Conservation (phyloP, 2,888 invertebrate species). For the Dasysyrphus tricinctus region DNA sequence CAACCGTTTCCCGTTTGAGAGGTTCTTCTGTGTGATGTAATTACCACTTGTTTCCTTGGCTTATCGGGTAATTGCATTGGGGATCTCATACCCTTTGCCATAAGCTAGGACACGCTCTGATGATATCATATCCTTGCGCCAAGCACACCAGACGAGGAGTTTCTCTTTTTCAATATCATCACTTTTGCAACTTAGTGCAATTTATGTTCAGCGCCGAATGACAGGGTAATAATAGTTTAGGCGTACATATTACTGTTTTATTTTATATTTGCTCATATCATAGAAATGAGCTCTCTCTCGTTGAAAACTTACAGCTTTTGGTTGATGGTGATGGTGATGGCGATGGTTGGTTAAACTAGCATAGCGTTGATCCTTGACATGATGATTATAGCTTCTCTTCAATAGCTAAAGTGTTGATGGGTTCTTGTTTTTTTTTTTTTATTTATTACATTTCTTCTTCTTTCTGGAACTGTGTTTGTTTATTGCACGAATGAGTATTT, state of each 20-base stretch:
- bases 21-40: constrained; percentile 71
- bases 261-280: constrained; percentile 50
- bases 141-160: neutral
- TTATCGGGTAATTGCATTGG: constrained; percentile 74
- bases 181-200: constrained; percentile 57
- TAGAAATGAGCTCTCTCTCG: neutral
- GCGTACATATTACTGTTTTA: constrained; percentile 42
- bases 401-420: constrained; percentile 63
- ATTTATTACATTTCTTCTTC: constrained; percentile 1
- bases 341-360: constrained; percentile 20
- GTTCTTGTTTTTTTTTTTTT: neutral
- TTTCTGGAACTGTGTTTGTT: constrained; percentile 51
- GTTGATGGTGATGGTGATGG: constrained; percentile 30
- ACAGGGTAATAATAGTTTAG: constrained; percentile 75
- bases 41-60: constrained; percentile 74
- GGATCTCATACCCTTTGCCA: constrained; percentile 31
- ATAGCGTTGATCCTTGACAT: constrained; percentile 54
- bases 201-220: constrained; percentile 69
- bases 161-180: constrained; percentile 65
- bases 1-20: constrained; percentile 69
- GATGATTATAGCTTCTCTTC: constrained; percentile 59
- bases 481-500: constrained; percentile 67
- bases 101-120: neutral
- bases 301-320: constrained; percentile 60
- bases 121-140: constrained; percentile 37